Evolutionary conservation across 2,797 vertebrate genomes (phyloP).

Genomic region (Pelochelys cantorii): DNA sequence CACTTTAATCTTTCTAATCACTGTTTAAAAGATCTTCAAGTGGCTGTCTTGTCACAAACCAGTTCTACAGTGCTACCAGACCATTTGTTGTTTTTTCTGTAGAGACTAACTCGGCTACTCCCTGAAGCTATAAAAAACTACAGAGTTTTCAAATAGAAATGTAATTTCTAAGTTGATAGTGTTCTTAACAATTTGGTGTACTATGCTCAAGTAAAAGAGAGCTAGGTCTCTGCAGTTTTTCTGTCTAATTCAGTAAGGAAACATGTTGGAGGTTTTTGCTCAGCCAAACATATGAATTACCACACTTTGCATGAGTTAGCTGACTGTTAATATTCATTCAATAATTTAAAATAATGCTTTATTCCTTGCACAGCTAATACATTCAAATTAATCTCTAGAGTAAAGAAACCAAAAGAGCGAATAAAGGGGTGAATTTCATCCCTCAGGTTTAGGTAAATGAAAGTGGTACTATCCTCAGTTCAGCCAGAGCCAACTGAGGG

Average conservation of each 20-base stretch:
- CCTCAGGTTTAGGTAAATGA: neutral
- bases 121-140: neutral
- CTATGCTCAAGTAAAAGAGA: neutral
- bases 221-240: neutral
- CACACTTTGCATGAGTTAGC: neutral
- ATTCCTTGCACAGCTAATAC: slow-evolving; percentile 29
- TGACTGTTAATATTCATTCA: neutral
- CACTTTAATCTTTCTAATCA: too few species aligned
- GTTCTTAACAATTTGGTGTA: neutral
- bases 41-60: too few species aligned
- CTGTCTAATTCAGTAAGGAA: neutral
- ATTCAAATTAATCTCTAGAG: rapidly evolving
- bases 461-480: neutral
- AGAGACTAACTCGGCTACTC: too few species aligned
- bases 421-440: neutral
- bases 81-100: too few species aligned
- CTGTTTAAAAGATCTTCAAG: too few species aligned
- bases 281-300: slow-evolving; percentile 19
- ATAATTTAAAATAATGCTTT: slow-evolving; percentile 5
- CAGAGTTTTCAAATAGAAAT: slow-evolving; percentile 10
- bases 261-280: slow-evolving; percentile 26
- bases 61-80: too few species aligned
- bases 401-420: slow-evolving; percentile 2
- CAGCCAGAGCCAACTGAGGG: too few species aligned
- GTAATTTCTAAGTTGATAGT: neutral